phyloP scores from a whole-genome alignment of 2,113 vertebrate genomes.

The Tachuris rubrigastra region DNA sequence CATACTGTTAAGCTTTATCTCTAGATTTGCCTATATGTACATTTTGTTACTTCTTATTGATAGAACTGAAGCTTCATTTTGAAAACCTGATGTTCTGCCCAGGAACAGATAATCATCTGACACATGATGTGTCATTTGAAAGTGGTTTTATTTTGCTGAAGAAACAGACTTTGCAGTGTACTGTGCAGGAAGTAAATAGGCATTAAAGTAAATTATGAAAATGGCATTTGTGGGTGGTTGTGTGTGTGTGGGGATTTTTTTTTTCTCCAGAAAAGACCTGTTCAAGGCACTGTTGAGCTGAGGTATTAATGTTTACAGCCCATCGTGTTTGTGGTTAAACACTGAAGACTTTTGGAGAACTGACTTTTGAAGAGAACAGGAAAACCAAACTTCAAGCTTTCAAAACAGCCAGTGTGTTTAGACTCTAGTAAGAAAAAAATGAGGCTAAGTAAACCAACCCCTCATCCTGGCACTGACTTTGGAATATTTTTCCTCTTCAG shows the following conservation, averaged over 20 bases:
- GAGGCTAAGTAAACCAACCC: not conserved
- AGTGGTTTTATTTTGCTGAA: not conserved
- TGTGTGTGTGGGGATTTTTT: not conserved
- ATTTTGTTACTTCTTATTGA: not conserved
- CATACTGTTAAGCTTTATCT: not conserved
- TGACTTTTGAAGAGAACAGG: not conserved
- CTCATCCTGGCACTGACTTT: not conserved
- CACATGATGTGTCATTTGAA: not conserved
- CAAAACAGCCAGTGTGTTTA: not conserved
- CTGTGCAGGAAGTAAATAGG: not conserved
- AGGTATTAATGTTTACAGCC: not conserved
- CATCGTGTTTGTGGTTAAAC: not conserved
- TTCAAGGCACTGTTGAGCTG: not conserved
- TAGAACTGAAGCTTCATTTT: not conserved
- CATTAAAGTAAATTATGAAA: not conserved
- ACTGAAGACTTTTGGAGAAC: not conserved
- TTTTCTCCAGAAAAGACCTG: not conserved
- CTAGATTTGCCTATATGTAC: not conserved
- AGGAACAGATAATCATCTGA: not conserved
- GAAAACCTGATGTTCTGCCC: not conserved
- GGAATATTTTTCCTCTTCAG: not conserved
- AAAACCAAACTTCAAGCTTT: not conserved
- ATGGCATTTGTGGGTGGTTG: not conserved
- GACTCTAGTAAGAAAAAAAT: not conserved
- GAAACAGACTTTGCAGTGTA: not conserved